These are phyloP conservation scores for Aurelia aurita DNA, from an alignment of 30 jellyfish, hydroid and myxozoan genomes.

Conservation along the genomic window DNA sequence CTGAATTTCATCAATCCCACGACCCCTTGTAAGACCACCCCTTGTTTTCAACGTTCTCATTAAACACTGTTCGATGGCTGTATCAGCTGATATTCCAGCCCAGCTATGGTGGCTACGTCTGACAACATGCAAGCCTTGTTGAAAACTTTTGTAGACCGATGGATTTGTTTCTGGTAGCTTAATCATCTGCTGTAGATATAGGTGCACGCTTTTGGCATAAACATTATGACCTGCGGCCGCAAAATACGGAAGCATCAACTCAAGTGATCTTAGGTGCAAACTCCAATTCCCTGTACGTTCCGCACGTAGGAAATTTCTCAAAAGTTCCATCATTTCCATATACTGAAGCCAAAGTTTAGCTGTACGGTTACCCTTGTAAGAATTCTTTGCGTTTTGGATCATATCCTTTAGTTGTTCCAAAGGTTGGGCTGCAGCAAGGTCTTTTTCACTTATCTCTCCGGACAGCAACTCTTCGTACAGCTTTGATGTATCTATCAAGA, in stretches of 20 bases:
- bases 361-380: constrained; percentile 30
- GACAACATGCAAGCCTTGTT: constrained; percentile 10
- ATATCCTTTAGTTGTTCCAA: too few species aligned
- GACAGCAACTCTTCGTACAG: too few species aligned
- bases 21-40: constrained; percentile 48
- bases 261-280: not conserved
- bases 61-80: constrained; percentile 49
- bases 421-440: too few species aligned
- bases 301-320: constrained; percentile 1
- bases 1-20: constrained; percentile 48
- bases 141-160: not conserved
- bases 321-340: constrained; percentile 30
- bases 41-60: constrained; percentile 47
- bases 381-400: too few species aligned
- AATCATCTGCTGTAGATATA: constrained; percentile 8
- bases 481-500: too few species aligned
- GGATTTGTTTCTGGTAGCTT: not conserved
- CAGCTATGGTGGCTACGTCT: constrained; percentile 34
- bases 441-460: too few species aligned
- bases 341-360: constrained; percentile 20
- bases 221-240: constrained; percentile 55
- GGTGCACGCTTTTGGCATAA: constrained; percentile 7
- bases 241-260: constrained; percentile 24
- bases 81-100: constrained; percentile 64
- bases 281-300: constrained; percentile 19